A percentile compares a stretch with the other conserved stretches of the same genome.
Conservation (phyloP, 2,888 invertebrate species). For the Aethes cnicana region DNA sequence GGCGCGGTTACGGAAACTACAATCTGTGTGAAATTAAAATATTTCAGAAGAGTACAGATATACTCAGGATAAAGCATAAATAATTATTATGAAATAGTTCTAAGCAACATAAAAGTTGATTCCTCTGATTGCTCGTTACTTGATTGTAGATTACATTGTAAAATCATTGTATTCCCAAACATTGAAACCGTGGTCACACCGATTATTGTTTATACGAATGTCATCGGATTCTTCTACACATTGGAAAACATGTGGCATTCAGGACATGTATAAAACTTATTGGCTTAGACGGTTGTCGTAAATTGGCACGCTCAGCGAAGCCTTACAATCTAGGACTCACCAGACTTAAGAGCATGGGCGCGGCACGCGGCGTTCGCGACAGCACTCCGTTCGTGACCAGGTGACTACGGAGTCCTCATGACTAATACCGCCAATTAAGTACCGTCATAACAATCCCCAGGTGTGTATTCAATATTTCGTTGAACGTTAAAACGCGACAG, state of each 20-base stretch:
- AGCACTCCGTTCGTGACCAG: slow-evolving; percentile 58
- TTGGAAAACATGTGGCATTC: slow-evolving; percentile 6
- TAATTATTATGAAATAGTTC: too few relatives aligned
- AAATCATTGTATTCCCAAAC: not conserved
- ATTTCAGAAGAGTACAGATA: too few relatives aligned
- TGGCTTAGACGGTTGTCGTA: slow-evolving; percentile 46
- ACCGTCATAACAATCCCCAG: slow-evolving; percentile 63
- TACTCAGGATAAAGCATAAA: too few relatives aligned
- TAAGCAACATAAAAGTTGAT: too few relatives aligned
- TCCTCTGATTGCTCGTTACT: not conserved
- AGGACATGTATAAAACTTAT: slow-evolving; percentile 2
- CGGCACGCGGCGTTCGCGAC: slow-evolving; percentile 68
- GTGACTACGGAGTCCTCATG: slow-evolving; percentile 50
- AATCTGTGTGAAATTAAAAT: too few relatives aligned
- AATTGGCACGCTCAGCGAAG: slow-evolving; percentile 70
- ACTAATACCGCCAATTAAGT: slow-evolving; percentile 62
- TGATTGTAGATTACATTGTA: not conserved
- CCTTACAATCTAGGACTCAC: slow-evolving; percentile 79
- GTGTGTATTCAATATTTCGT: slow-evolving; percentile 51
- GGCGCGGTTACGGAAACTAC: too few relatives aligned
- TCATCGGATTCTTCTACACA: not conserved
- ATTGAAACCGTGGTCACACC: too few relatives aligned
- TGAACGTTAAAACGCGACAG: slow-evolving; percentile 48
- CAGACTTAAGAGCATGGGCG: slow-evolving; percentile 79
- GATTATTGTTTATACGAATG: not conserved